These are phyloP conservation scores for Serilophus lunatus DNA, from an alignment of 2,113 vertebrate species.

Conservation along the genomic window DNA sequence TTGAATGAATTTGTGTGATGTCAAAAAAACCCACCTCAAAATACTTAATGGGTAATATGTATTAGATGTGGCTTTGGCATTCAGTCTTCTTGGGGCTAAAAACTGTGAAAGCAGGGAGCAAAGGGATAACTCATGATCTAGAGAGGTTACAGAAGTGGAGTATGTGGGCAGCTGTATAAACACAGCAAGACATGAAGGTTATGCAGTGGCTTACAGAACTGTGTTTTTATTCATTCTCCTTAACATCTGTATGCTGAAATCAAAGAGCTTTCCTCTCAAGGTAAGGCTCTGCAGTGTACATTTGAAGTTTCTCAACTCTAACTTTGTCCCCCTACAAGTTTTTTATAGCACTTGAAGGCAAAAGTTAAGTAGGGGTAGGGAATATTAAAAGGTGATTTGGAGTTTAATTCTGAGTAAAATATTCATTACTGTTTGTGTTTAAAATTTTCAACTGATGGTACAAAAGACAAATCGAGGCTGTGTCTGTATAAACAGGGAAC, in stretches of 20 bases:
- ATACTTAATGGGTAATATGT: not conserved
- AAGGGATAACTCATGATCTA: not conserved
- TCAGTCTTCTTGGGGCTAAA: not conserved
- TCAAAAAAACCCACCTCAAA: not conserved
- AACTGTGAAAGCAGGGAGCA: not conserved
- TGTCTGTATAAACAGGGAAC: not conserved
- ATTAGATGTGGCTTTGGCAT: not conserved
- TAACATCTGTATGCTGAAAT: accelerated
- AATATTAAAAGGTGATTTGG: not conserved
- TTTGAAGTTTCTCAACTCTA: not conserved
- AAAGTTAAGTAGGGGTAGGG: not conserved
- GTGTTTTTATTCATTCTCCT: not conserved
- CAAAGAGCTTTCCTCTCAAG: not conserved
- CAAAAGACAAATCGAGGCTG: not conserved
- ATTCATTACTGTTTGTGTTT: not conserved
- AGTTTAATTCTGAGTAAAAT: not conserved
- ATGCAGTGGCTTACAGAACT: not conserved
- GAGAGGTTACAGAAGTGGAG: not conserved
- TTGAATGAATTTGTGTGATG: not conserved
- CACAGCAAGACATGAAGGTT: not conserved
- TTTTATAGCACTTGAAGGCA: not conserved
- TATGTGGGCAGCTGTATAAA: not conserved
- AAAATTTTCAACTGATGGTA: not conserved
- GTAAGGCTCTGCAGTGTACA: not conserved
- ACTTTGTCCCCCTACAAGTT: not conserved